Conservation (phyloP, 2,113 vertebrate species). For the Chionomys nivalis region DNA sequence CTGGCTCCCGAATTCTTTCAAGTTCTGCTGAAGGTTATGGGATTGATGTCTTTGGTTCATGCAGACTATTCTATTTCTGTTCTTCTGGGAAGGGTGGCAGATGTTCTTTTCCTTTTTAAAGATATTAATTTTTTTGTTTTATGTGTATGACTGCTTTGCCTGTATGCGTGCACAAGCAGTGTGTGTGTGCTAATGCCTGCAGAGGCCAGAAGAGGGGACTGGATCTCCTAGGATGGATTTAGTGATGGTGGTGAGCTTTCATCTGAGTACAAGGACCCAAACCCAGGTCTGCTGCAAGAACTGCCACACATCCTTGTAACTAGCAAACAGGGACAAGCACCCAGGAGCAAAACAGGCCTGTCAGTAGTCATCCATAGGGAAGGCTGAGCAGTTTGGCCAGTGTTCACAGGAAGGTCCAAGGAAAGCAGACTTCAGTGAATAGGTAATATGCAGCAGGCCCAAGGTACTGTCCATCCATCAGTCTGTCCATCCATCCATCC, state of each 20-base stretch:
- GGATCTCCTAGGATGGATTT: neutral
- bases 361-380: neutral
- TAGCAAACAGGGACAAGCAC: neutral
- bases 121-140: neutral
- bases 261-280: neutral
- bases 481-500: neutral
- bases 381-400: neutral
- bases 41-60: neutral
- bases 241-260: neutral
- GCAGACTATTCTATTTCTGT: neutral
- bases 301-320: neutral
- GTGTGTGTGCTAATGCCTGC: no score
- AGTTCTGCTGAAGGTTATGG: neutral
- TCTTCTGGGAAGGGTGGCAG: neutral
- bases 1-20: neutral
- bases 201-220: neutral
- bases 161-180: no score
- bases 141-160: neutral
- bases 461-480: neutral
- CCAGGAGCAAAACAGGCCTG: neutral
- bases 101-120: neutral
- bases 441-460: neutral
- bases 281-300: neutral
- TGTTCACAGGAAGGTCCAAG: neutral
- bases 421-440: neutral